These are phyloP conservation scores for Formica exsecta DNA, from an alignment of 1,140 invertebrate species.

Conservation along the genomic window DNA sequence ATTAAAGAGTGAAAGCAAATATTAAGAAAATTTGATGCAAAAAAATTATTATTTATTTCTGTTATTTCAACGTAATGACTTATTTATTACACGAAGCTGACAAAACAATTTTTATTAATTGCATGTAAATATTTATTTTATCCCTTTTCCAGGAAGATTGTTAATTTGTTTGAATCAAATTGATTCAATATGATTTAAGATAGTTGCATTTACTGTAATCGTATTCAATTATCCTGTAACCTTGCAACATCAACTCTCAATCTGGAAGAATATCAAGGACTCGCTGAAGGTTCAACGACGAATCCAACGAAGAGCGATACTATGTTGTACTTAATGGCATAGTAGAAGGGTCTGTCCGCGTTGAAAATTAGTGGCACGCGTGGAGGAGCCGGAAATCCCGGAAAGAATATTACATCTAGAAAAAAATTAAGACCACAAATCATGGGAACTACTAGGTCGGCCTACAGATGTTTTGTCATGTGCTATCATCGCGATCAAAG, in stretches of 20 bases:
- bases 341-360: conserved; percentile 61
- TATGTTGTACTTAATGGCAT: conserved; percentile 29
- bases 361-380: not conserved
- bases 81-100: not conserved
- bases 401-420: conserved; percentile 10
- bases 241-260: not conserved
- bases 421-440: conserved; percentile 29
- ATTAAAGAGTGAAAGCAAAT: not conserved
- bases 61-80: not conserved
- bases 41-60: not conserved
- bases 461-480: not conserved
- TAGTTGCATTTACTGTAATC: not conserved
- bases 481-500: not conserved
- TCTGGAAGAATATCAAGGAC: conserved; percentile 8
- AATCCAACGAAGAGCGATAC: conserved; percentile 22
- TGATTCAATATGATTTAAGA: not conserved
- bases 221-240: not conserved
- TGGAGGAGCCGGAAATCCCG: not conserved
- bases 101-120: not conserved
- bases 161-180: not conserved
- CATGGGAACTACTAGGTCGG: not conserved
- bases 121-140: not conserved
- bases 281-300: not conserved
- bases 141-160: not conserved
- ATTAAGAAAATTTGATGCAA: not conserved